Conservation (phyloP, 2,113 vertebrate species). For the Phalacrocorax aristotelis region DNA sequence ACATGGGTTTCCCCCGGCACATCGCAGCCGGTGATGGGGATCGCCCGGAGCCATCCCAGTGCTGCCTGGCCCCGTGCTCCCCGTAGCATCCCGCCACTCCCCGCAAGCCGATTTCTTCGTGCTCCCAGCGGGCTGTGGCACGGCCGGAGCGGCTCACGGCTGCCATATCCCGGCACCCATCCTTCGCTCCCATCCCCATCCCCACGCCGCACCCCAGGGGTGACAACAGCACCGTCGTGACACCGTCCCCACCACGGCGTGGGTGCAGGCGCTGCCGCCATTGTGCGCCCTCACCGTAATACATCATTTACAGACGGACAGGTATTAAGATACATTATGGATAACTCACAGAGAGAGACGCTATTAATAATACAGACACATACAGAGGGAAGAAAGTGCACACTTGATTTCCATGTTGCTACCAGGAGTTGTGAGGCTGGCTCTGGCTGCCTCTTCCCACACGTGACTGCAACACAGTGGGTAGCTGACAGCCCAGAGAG, state of each 20-base stretch:
- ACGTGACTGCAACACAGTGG: slow-evolving; percentile 76
- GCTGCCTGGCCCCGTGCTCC: not conserved
- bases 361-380: slow-evolving; percentile 76
- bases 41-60: fast-evolving
- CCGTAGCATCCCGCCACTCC: not conserved
- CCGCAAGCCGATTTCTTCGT: fast-evolving
- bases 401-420: slow-evolving; percentile 73
- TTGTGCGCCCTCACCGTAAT: not conserved
- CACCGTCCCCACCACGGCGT: not conserved
- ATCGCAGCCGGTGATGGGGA: not conserved
- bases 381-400: slow-evolving; percentile 71
- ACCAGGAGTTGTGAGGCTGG: slow-evolving; percentile 74
- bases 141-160: fast-evolving
- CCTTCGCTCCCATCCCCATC: not conserved
- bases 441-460: slow-evolving; percentile 68
- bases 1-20: not conserved
- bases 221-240: fast-evolving
- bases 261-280: not conserved
- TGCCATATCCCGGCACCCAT: fast-evolving
- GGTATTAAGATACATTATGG: slow-evolving; percentile 70
- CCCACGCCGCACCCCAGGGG: not conserved
- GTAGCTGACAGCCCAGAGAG: slow-evolving; percentile 74
- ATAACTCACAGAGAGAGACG: slow-evolving; percentile 61
- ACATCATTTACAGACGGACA: slow-evolving; percentile 56
- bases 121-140: not conserved